These are phyloP conservation scores for Trematocara stigmaticum DNA, from an alignment of 2,113 vertebrate genomes.

Conservation along the genomic window DNA sequence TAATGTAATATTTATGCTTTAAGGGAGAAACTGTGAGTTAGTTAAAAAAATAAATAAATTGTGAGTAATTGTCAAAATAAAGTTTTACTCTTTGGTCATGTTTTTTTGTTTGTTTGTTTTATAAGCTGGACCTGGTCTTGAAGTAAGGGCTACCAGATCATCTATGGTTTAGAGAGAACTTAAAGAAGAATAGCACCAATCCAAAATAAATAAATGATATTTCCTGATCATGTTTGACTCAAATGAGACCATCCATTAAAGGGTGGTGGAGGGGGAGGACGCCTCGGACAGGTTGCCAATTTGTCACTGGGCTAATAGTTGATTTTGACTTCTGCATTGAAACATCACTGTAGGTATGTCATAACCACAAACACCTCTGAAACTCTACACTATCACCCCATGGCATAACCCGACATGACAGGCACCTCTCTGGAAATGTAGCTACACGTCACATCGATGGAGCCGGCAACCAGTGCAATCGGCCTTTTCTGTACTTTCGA, in stretches of 20 bases:
- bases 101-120: neutral
- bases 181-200: neutral
- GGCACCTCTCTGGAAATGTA: neutral
- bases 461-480: neutral
- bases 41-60: neutral
- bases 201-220: neutral
- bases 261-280: neutral
- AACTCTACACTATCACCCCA: too few species aligned
- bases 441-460: neutral
- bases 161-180: neutral
- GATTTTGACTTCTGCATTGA: neutral
- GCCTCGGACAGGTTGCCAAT: neutral
- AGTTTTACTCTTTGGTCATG: neutral
- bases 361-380: too few species aligned
- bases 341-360: neutral
- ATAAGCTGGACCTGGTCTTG: neutral
- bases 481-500: neutral
- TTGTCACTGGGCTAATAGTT: neutral
- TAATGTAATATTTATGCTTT: neutral
- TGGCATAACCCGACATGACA: neutral
- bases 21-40: neutral
- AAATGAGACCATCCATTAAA: neutral
- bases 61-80: neutral
- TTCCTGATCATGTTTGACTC: neutral
- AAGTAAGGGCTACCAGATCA: neutral